Percentiles rank a stretch among this genome's conserved stretches.
Evolutionary conservation across 2,888 invertebrate species (phyloP).

Genomic region (Oscheius sp.): DNA sequence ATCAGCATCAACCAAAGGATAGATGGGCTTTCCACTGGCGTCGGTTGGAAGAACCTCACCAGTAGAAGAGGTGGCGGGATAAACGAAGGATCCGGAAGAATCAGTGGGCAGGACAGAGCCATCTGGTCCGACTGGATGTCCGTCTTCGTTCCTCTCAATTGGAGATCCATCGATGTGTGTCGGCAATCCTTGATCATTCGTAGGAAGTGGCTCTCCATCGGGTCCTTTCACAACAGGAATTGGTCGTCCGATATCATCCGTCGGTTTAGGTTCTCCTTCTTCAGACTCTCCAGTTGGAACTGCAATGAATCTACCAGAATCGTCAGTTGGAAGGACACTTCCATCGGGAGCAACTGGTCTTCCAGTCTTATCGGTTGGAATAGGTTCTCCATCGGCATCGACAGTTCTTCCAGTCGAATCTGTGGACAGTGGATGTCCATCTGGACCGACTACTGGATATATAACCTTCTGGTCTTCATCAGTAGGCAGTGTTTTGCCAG

Average conservation of each 20-base stretch:
- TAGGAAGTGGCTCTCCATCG: constrained; percentile 47
- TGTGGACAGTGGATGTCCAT: constrained; percentile 31
- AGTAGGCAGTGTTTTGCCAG: constrained; percentile 40
- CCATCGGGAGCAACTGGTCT: constrained; percentile 38
- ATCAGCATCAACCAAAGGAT: constrained; percentile 33
- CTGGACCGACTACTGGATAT: constrained; percentile 28
- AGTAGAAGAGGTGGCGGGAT: constrained; percentile 42
- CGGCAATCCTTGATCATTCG: constrained; percentile 38
- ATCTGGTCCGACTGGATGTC: constrained; percentile 40
- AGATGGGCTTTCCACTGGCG: constrained; percentile 5
- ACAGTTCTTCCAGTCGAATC: constrained; percentile 41
- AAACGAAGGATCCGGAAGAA: constrained; percentile 36
- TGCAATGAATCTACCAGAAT: constrained; percentile 49
- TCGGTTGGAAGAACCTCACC: constrained; percentile 48
- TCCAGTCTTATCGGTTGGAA: constrained; percentile 48
- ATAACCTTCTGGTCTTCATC: constrained; percentile 28
- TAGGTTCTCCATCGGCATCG: constrained; percentile 35
- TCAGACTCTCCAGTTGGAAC: constrained; percentile 32
- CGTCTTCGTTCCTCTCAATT: constrained; percentile 40
- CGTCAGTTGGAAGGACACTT: constrained; percentile 40
- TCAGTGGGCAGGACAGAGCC: constrained; percentile 49
- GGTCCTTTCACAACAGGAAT: constrained; percentile 38
- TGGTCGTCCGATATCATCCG: constrained; percentile 38
- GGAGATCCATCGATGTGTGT: constrained; percentile 32
- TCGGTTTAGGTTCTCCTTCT: not conserved